Conservation (phyloP, 1,140 invertebrate species). For the Bradynema listronoti region DNA sequence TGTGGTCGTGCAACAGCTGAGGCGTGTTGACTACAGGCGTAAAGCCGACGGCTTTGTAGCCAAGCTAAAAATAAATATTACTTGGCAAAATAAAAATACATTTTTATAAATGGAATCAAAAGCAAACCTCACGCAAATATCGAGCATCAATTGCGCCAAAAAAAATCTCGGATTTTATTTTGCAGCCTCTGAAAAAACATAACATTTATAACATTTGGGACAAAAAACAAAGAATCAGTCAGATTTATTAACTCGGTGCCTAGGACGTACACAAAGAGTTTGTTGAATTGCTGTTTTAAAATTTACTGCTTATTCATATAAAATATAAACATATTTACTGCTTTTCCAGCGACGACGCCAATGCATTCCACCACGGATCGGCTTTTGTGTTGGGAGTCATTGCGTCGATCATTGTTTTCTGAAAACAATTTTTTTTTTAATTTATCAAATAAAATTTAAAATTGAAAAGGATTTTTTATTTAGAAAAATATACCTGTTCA, state of each 20-base stretch:
- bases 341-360: slow-evolving; percentile 65
- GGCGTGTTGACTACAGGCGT: slow-evolving; percentile 72
- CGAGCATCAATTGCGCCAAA: slow-evolving; percentile 39
- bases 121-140: slow-evolving; percentile 35
- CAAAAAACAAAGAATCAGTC: slow-evolving; percentile 53
- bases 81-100: neutral
- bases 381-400: slow-evolving; percentile 67
- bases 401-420: slow-evolving; percentile 57
- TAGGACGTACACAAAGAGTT: no score
- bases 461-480: no score
- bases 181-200: slow-evolving; percentile 62
- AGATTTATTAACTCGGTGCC: no score
- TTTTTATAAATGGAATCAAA: slow-evolving; percentile 2
- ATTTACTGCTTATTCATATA: neutral
- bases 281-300: no score
- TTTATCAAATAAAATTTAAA: slow-evolving; percentile 52
- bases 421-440: slow-evolving; percentile 48
- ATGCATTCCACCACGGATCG: slow-evolving; percentile 76
- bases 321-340: slow-evolving; percentile 67
- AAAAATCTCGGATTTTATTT: slow-evolving; percentile 65
- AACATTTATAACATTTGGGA: slow-evolving; percentile 8
- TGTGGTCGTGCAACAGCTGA: slow-evolving; percentile 68
- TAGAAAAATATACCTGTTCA: slow-evolving; percentile 61
- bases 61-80: slow-evolving; percentile 58
- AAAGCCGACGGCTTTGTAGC: slow-evolving; percentile 71